Conservation (phyloP, 53 echinoderm and acorn worm species). For the Stichopus horrens region DNA sequence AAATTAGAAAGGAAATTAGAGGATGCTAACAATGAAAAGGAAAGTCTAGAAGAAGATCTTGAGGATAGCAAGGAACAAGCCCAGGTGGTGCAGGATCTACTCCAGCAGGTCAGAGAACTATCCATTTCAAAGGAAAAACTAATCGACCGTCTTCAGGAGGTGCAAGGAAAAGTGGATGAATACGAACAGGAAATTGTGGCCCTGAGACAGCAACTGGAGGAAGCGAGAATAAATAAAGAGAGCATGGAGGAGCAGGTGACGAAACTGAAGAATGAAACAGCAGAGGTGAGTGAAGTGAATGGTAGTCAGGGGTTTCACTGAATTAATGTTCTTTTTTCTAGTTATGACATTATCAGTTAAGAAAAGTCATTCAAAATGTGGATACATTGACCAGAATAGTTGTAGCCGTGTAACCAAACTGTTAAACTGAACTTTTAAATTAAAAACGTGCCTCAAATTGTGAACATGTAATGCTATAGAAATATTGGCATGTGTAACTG, state of each 20-base stretch:
- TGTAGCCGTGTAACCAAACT: no score
- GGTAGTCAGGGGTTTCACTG: not conserved
- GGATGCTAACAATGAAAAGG: slow-evolving; percentile 37
- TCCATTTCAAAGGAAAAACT: slow-evolving; percentile 71
- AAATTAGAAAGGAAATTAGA: slow-evolving; percentile 50
- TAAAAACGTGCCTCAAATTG: no score
- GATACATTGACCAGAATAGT: no score
- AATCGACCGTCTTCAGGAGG: slow-evolving; percentile 55
- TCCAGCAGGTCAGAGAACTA: slow-evolving; percentile 50
- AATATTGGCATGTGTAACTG: no score
- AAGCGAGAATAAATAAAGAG: slow-evolving; percentile 6
- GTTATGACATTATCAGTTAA: no score
- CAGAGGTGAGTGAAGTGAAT: not conserved
- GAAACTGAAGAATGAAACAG: slow-evolving; percentile 21
- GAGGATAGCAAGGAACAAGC: slow-evolving; percentile 30
- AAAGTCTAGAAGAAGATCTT: slow-evolving; percentile 51
- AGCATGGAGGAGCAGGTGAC: not conserved
- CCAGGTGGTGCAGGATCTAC: slow-evolving; percentile 33
- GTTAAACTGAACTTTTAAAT: no score
- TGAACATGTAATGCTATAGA: no score
- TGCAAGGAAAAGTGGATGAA: slow-evolving; percentile 71
- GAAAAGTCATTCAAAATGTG: no score
- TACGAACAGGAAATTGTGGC: slow-evolving; percentile 59
- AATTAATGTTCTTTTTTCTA: not conserved
- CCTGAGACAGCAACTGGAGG: slow-evolving; percentile 49